Conservation (phyloP, 2,888 invertebrate species). For the Branchipolynoe longqiensis region DNA sequence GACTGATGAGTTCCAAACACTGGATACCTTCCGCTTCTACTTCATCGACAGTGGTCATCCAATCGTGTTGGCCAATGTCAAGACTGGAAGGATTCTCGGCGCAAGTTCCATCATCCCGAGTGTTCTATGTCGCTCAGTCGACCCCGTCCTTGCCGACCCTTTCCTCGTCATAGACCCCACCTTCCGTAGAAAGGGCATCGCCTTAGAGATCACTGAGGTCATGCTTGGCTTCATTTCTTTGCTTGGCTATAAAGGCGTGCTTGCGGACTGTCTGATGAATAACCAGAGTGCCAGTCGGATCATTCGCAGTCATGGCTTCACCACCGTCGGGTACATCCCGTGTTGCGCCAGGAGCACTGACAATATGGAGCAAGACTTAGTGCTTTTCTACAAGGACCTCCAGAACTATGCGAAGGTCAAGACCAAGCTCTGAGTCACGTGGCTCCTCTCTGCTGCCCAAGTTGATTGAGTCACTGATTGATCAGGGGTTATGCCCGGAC, state of each 20-base stretch:
- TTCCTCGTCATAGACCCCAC: background rate
- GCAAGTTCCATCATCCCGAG: background rate
- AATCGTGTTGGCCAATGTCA: background rate
- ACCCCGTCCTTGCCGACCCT: constrained; percentile 13
- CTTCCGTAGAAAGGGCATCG: background rate
- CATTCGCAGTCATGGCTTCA: background rate
- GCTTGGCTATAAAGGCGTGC: constrained; percentile 19
- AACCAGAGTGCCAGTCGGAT: background rate
- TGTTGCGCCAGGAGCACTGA: background rate
- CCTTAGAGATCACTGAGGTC: background rate
- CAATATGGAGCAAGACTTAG: background rate
- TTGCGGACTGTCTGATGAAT: background rate
- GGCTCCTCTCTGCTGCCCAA: too few relatives aligned
- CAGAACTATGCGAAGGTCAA: too few relatives aligned
- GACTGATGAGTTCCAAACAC: constrained; percentile 11
- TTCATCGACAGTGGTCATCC: constrained; percentile 25
- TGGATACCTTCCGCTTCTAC: constrained; percentile 27
- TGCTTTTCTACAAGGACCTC: constrained; percentile 23
- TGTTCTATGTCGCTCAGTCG: constrained; percentile 16
- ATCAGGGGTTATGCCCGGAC: too few relatives aligned
- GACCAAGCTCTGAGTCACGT: too few relatives aligned
- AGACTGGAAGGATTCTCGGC: background rate
- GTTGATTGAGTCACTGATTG: too few relatives aligned
- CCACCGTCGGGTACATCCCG: background rate
- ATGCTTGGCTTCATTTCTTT: background rate